These are phyloP conservation scores for Melanotaenia boesemani DNA, from an alignment of 2,797 vertebrate genomes.

Conservation along the genomic window DNA sequence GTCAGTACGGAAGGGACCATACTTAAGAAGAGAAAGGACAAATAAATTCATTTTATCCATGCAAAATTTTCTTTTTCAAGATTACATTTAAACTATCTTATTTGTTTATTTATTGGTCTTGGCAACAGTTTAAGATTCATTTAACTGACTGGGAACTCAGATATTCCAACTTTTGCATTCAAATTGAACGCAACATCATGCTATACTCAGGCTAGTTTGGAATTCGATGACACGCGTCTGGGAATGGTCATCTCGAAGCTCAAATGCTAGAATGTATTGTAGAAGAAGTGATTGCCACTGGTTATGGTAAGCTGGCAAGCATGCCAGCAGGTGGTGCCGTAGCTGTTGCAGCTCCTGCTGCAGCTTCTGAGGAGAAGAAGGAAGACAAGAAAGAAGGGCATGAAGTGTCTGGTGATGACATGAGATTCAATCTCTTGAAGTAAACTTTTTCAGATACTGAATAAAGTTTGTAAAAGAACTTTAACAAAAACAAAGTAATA, in stretches of 20 bases:
- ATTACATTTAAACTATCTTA: no score
- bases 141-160: no score
- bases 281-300: slow-evolving; percentile 93
- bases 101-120: no score
- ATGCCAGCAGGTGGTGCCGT: slow-evolving; percentile 84
- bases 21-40: no score
- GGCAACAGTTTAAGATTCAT: no score
- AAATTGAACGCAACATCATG: no score
- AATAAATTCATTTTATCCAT: no score
- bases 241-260: slow-evolving; percentile 94
- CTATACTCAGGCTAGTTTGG: no score
- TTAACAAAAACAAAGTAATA: slow-evolving; percentile 28
- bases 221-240: slow-evolving; percentile 85
- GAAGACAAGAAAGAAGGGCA: slow-evolving; percentile 97
- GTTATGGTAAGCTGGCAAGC: slow-evolving; percentile 87
- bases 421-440: slow-evolving; percentile 97
- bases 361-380: slow-evolving; percentile 91
- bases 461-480: slow-evolving; percentile 69
- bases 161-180: no score
- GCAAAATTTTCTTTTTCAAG: no score
- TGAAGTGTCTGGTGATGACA: slow-evolving; percentile 96
- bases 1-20: no score
- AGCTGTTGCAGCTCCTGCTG: slow-evolving; percentile 70
- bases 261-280: slow-evolving; percentile 88
- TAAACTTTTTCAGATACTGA: slow-evolving; percentile 71